These are phyloP conservation scores for Liasis olivaceus DNA, from an alignment of 2,797 vertebrate species.

Conservation along the genomic window DNA sequence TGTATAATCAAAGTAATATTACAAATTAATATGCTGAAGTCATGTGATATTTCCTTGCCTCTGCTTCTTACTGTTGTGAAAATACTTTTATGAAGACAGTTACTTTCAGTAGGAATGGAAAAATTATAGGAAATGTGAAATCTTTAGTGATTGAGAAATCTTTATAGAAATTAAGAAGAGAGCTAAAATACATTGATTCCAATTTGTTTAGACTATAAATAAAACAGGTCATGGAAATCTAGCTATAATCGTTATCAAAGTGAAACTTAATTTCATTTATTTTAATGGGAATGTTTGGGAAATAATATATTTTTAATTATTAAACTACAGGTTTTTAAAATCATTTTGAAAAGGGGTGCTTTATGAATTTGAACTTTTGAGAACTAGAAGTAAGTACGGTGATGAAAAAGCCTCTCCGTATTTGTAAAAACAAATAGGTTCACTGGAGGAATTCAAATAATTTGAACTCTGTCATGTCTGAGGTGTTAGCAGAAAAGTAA, in stretches of 20 bases:
- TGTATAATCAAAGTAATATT: background rate
- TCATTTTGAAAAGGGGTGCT: background rate
- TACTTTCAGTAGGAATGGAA: background rate
- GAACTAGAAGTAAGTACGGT: background rate
- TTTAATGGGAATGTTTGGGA: background rate
- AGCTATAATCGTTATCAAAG: background rate
- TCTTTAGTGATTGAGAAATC: background rate
- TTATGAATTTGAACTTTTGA: background rate
- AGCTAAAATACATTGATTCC: background rate
- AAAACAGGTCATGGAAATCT: background rate
- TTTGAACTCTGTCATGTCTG: background rate
- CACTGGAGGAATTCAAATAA: background rate
- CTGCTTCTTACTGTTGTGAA: background rate
- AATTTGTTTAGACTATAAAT: background rate
- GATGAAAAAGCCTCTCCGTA: background rate
- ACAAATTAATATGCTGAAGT: background rate
- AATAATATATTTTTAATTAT: background rate
- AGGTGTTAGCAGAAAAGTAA: background rate
- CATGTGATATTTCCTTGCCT: background rate
- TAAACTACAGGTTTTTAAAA: background rate
- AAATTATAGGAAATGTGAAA: background rate
- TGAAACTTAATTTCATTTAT: background rate
- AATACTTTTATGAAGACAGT: background rate
- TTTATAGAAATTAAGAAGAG: background rate
- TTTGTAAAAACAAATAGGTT: background rate